Evolutionary conservation across 2,888 invertebrate genomes (phyloP).

Genomic region (Halocaridina rubra): DNA sequence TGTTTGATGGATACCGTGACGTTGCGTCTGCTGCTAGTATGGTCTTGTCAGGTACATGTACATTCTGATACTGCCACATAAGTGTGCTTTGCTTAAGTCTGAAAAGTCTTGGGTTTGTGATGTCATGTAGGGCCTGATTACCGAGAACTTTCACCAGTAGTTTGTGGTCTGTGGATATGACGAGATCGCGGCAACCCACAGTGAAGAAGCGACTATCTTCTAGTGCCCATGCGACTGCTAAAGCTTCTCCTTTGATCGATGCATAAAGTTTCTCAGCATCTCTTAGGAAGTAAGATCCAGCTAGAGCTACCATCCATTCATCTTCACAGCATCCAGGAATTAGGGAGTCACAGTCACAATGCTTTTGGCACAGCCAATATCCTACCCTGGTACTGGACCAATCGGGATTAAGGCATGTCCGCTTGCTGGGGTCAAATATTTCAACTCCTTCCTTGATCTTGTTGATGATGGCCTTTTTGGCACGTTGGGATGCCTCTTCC

Average conservation of each 20-base stretch:
- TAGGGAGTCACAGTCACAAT: background rate
- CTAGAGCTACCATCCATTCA: conserved; percentile 17
- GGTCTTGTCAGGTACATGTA: background rate
- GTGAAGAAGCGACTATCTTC: conserved; percentile 9
- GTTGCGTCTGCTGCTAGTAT: background rate
- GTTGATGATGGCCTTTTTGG: background rate
- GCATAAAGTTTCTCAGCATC: conserved; percentile 2
- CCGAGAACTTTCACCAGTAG: conserved; percentile 3
- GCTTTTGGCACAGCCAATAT: conserved; percentile 4
- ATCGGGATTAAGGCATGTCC: conserved; percentile 12
- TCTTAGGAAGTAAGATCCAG: conserved; percentile 20
- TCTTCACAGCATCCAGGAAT: background rate
- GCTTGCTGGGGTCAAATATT: background rate
- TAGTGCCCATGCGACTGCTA: conserved; percentile 13
- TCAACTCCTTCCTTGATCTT: background rate
- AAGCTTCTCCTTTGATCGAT: background rate
- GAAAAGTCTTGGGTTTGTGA: background rate
- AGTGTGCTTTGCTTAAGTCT: background rate
- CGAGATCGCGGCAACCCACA: conserved; percentile 22
- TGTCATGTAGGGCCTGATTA: conserved; percentile 2
- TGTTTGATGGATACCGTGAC: background rate
- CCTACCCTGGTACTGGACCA: background rate
- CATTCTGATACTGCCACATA: background rate
- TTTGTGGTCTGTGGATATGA: conserved; percentile 8
- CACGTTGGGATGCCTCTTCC: conserved; percentile 17